Conservation (phyloP, 2,888 invertebrate species). For the Ophion slaviceki region DNA sequence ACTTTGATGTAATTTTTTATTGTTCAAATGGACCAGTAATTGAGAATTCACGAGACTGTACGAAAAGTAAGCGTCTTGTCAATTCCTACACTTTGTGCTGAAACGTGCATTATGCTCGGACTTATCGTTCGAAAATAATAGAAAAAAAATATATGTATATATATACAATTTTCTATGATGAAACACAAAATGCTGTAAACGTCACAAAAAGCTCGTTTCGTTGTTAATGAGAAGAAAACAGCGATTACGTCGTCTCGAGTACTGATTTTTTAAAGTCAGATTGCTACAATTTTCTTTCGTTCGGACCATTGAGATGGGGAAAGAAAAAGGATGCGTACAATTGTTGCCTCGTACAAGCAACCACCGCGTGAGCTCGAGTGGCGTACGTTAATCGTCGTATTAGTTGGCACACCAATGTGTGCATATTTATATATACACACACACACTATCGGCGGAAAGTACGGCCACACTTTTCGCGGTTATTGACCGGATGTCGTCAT, state of each 20-base stretch:
- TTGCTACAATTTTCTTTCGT: slow-evolving; percentile 1
- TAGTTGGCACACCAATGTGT: slow-evolving; percentile 49
- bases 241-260: slow-evolving; percentile 16
- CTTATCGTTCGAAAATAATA: slow-evolving; percentile 44
- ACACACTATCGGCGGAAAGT: not conserved
- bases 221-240: slow-evolving; percentile 51
- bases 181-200: slow-evolving; percentile 56
- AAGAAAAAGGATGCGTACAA: slow-evolving; percentile 17
- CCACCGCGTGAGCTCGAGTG: slow-evolving; percentile 36
- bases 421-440: not conserved
- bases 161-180: slow-evolving; percentile 38
- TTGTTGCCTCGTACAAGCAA: slow-evolving; percentile 53
- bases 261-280: slow-evolving; percentile 1
- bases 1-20: slow-evolving; percentile 42
- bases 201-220: slow-evolving; percentile 59
- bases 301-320: not conserved
- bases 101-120: slow-evolving; percentile 51
- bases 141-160: not conserved
- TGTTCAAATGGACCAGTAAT: not conserved
- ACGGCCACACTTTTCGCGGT: not conserved
- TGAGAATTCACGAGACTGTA: not conserved
- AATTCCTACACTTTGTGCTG: slow-evolving; percentile 12
- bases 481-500: not conserved
- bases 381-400: slow-evolving; percentile 45
- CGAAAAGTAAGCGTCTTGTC: not conserved